A percentile compares a stretch with the other conserved stretches of the same genome.
phyloP scores from a whole-genome alignment of 2,113 vertebrate genomes.

The Pedionomus torquatus region DNA sequence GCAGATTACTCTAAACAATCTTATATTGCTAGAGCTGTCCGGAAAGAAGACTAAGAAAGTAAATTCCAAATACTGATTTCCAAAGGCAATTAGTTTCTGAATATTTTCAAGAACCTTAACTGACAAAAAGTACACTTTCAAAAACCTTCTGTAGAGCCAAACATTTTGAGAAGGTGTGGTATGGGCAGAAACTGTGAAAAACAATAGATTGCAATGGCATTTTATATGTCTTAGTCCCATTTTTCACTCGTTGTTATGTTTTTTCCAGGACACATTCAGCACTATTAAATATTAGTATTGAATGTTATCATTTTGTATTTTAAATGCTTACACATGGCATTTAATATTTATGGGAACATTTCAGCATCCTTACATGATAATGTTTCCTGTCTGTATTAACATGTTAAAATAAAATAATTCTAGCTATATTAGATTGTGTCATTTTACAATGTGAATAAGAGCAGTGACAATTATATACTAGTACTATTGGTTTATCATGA shows the following conservation, averaged over 20 bases:
- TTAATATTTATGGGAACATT: background rate
- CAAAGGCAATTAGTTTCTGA: background rate
- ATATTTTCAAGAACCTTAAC: background rate
- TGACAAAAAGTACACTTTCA: background rate
- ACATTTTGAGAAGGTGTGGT: background rate
- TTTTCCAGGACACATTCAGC: background rate
- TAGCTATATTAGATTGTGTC: background rate
- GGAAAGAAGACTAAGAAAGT: background rate
- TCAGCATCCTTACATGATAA: background rate
- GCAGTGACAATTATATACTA: background rate
- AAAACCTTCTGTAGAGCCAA: background rate
- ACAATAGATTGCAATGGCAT: background rate
- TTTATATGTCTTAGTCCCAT: background rate
- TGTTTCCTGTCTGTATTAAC: background rate
- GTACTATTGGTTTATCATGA: background rate
- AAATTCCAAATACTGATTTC: background rate
- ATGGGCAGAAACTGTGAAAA: background rate
- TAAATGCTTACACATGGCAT: background rate
- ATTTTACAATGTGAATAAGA: background rate
- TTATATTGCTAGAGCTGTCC: background rate
- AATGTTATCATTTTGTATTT: background rate
- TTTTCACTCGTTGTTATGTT: background rate
- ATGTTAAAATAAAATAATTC: background rate
- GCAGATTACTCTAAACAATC: background rate
- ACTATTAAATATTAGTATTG: background rate